Evolutionary conservation across 1,140 invertebrate species (phyloP).

Genomic region (Onthophagus taurus): DNA sequence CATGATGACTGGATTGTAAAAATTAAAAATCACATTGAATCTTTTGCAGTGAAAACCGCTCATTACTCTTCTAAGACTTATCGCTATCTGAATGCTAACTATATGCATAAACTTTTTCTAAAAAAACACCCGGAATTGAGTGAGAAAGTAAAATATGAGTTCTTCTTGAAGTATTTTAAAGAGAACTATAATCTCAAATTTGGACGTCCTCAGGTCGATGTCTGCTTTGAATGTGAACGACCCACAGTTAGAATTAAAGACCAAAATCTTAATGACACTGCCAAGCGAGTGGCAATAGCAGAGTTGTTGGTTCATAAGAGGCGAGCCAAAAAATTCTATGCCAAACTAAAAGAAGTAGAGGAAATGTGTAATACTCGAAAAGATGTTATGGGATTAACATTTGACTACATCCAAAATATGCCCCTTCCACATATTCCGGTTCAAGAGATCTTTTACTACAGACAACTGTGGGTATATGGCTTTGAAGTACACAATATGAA

Average conservation of each 20-base stretch:
- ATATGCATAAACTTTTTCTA: constrained; percentile 30
- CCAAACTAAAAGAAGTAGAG: constrained; percentile 22
- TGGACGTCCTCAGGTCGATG: constrained; percentile 28
- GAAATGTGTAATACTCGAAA: too few relatives aligned
- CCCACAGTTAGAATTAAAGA: constrained; percentile 9
- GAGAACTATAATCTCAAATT: constrained; percentile 26
- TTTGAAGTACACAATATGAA: constrained; percentile 30
- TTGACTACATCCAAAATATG: constrained; percentile 35
- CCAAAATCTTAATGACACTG: constrained; percentile 14
- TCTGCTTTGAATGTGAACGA: constrained; percentile 24
- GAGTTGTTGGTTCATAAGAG: constrained; percentile 19
- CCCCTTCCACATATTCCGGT: constrained; percentile 15
- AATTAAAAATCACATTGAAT: constrained; percentile 18
- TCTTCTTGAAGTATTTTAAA: constrained; percentile 27
- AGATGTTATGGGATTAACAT: constrained; percentile 19
- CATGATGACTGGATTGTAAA: constrained; percentile 12
- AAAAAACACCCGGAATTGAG: constrained; percentile 20
- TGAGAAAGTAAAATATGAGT: constrained; percentile 25
- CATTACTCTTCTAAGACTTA: constrained; percentile 20
- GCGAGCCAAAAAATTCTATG: constrained; percentile 28
- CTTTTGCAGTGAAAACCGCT: constrained; percentile 17
- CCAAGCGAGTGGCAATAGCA: constrained; percentile 25
- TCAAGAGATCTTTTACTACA: constrained; percentile 22
- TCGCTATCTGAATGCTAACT: constrained; percentile 27
- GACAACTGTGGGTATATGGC: constrained; percentile 29